Conservation (phyloP, 2,888 invertebrate species). For the Argyresthia goedartella region DNA sequence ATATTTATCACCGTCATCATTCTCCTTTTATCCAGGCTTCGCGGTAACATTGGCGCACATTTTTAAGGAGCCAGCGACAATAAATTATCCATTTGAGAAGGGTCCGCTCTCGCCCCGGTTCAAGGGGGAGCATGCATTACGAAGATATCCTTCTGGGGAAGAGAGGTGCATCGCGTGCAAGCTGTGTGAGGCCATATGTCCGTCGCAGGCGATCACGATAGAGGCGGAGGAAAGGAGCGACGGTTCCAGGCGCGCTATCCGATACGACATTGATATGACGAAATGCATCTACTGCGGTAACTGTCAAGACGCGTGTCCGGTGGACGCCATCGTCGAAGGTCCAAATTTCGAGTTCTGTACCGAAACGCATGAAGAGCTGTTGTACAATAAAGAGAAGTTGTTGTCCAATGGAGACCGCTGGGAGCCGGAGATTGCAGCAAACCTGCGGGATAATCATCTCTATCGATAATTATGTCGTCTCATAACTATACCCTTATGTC, state of each 20-base stretch:
- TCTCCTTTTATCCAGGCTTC: slow-evolving; percentile 69
- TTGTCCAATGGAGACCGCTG: slow-evolving; percentile 97
- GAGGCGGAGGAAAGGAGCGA: slow-evolving; percentile 97
- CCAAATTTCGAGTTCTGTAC: slow-evolving; percentile 99
- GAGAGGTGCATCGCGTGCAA: slow-evolving; percentile 99
- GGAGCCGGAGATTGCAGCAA: slow-evolving; percentile 97
- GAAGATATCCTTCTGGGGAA: slow-evolving; percentile 97
- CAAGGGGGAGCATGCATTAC: slow-evolving; percentile 97
- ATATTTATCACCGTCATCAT: background rate
- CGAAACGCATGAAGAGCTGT: slow-evolving; percentile 96
- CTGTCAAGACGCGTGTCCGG: slow-evolving; percentile 98
- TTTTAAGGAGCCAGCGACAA: slow-evolving; percentile 91
- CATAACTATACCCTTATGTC: background rate
- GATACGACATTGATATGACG: slow-evolving; percentile 97
- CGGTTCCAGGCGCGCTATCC: slow-evolving; percentile 94
- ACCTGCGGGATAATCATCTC: slow-evolving; percentile 73
- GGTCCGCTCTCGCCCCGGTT: slow-evolving; percentile 97
- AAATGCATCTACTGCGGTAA: slow-evolving; percentile 99
- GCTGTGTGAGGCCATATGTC: slow-evolving; percentile 98
- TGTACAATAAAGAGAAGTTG: slow-evolving; percentile 99
- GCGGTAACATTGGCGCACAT: slow-evolving; percentile 82
- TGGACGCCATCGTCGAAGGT: slow-evolving; percentile 98
- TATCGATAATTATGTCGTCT: slow-evolving; percentile 29
- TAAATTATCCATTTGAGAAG: slow-evolving; percentile 99
- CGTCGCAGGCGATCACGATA: slow-evolving; percentile 98